A percentile compares a stretch with the other conserved stretches of the same genome.
These are phyloP conservation scores for Oenanthe melanoleuca DNA, from an alignment of 2,113 vertebrate species.

Conservation along the genomic window DNA sequence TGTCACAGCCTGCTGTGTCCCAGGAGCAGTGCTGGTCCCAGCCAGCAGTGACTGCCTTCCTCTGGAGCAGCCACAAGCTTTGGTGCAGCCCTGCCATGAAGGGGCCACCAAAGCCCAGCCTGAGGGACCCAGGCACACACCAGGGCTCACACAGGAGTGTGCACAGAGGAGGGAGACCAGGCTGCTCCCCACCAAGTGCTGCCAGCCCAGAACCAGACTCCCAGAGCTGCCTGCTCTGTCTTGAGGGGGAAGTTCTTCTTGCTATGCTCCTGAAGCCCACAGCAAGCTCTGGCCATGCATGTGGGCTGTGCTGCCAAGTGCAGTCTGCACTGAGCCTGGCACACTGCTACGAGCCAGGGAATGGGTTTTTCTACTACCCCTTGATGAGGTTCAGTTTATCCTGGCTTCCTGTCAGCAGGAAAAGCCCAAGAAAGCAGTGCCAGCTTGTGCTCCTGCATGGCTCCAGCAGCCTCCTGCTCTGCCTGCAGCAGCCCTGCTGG, in stretches of 20 bases:
- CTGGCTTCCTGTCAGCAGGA: not conserved
- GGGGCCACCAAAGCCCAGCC: not conserved
- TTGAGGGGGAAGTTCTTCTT: not conserved
- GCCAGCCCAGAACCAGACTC: not conserved
- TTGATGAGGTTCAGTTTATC: not conserved
- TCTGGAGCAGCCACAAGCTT: not conserved
- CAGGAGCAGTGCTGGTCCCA: not conserved
- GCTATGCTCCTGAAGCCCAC: not conserved
- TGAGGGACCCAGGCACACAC: not conserved
- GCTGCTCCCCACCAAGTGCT: not conserved
- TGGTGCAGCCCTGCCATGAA: not conserved
- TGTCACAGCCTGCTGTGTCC: not conserved
- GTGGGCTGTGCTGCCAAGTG: not conserved
- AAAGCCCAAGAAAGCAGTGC: not conserved
- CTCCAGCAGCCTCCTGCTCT: not conserved
- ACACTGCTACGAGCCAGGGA: not conserved
- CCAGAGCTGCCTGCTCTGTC: not conserved
- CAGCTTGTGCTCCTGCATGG: not conserved
- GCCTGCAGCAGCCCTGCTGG: rapidly evolving
- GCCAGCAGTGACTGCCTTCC: not conserved
- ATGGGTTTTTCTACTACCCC: not conserved
- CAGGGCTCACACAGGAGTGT: not conserved
- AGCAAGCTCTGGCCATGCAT: not conserved
- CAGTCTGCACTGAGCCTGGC: not conserved
- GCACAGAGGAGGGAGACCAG: not conserved